These are phyloP conservation scores for Blastobasis lacticolella DNA, from an alignment of 2,888 invertebrate genomes.

Conservation along the genomic window DNA sequence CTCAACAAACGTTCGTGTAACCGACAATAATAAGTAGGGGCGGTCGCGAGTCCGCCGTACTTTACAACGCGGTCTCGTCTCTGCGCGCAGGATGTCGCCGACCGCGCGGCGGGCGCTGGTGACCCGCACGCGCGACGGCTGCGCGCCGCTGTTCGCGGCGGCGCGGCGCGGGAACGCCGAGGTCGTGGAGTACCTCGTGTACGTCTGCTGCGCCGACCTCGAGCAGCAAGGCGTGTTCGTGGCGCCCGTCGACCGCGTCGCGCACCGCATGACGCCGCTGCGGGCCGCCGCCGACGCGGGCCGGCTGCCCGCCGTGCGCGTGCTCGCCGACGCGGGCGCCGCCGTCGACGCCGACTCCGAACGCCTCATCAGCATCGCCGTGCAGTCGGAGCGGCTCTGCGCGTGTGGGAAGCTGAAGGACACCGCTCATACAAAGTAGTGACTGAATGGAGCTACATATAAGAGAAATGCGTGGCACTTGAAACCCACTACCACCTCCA, in stretches of 20 bases:
- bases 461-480: no score
- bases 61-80: background rate
- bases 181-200: constrained; percentile 89
- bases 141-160: constrained; percentile 87
- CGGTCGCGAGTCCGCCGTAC: background rate
- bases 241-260: constrained; percentile 82
- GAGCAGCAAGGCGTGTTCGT: constrained; percentile 91
- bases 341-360: constrained; percentile 91
- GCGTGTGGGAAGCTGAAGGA: no score
- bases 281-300: constrained; percentile 96
- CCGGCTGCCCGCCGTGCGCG: constrained; percentile 82
- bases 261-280: constrained; percentile 89
- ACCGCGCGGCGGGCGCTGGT: constrained; percentile 79
- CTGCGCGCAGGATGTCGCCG: constrained; percentile 61
- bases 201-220: constrained; percentile 86
- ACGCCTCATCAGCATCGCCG: no score
- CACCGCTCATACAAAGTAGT: no score
- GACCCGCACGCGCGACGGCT: constrained; percentile 80
- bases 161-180: constrained; percentile 86
- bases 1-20: background rate
- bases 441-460: no score
- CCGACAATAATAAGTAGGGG: background rate
- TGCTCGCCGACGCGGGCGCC: constrained; percentile 85
- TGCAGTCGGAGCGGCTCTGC: no score
- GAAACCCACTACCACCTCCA: no score